A percentile compares a stretch with the other conserved stretches of the same genome.
Conservation (phyloP, 2,113 vertebrate genomes). For the Hyla sarda region DNA sequence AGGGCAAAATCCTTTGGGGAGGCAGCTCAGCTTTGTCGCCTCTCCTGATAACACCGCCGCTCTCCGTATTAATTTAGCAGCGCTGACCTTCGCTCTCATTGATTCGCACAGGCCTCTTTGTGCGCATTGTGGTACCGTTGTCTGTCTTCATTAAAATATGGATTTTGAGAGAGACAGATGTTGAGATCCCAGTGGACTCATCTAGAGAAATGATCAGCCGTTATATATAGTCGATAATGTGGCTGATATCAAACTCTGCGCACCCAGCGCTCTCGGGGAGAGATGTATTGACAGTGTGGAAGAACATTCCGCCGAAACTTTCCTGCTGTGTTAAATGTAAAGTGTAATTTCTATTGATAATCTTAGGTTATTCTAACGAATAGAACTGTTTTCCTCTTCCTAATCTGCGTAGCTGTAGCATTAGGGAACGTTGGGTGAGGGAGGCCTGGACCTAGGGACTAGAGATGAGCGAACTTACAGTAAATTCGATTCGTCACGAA, state of each 20-base stretch:
- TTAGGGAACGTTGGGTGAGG: background rate
- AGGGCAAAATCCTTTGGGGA: background rate
- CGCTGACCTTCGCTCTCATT: background rate
- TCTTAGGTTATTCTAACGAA: background rate
- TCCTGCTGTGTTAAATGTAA: background rate
- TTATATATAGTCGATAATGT: slow-evolving; percentile 19
- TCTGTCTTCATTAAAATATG: slow-evolving; percentile 11
- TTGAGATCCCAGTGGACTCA: slow-evolving; percentile 14
- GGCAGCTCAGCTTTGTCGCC: background rate
- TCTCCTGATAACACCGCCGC: background rate
- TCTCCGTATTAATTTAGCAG: background rate
- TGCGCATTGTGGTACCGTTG: slow-evolving; percentile 11
- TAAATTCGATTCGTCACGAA: no score
- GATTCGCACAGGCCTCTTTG: background rate
- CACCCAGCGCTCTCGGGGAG: background rate
- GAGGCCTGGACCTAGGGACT: background rate
- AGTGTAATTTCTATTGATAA: background rate
- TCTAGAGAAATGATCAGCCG: slow-evolving; percentile 25
- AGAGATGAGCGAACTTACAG: no score
- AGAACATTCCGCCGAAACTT: background rate
- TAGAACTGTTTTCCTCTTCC: background rate
- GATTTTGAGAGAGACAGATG: slow-evolving; percentile 8
- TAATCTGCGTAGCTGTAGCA: background rate
- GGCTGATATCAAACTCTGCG: background rate
- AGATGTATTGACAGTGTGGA: slow-evolving; percentile 9